Conservation (phyloP, 2,888 invertebrate species). For the Mystacides longicornis region DNA sequence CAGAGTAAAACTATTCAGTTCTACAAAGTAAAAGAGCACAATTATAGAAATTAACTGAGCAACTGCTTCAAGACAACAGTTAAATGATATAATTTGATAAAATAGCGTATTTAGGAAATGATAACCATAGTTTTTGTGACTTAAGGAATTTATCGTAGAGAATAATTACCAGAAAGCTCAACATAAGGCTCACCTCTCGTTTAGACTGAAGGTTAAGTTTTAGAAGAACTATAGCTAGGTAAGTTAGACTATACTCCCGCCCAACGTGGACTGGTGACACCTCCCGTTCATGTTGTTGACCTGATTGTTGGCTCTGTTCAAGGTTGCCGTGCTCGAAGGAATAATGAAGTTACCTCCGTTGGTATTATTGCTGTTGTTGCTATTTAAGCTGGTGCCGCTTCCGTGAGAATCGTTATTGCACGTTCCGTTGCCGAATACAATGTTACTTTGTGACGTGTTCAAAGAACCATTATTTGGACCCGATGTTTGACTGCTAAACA, state of each 20-base stretch:
- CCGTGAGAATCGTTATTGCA: slow-evolving; percentile 24
- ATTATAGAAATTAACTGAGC: no score
- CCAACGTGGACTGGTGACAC: slow-evolving; percentile 21
- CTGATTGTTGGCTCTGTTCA: slow-evolving; percentile 32
- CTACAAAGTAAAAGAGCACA: no score
- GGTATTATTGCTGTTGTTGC: slow-evolving; percentile 17
- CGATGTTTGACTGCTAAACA: slow-evolving; percentile 11
- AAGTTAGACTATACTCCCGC: slow-evolving; percentile 22
- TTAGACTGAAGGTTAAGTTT: no score
- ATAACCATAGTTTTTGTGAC: no score
- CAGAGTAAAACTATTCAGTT: no score
- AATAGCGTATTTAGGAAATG: no score
- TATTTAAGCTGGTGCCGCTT: slow-evolving; percentile 32
- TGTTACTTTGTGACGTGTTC: slow-evolving; percentile 18
- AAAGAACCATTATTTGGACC: slow-evolving; percentile 12
- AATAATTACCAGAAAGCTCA: no score
- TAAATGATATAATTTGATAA: no score
- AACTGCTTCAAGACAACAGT: no score
- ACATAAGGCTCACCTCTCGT: no score
- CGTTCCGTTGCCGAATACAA: slow-evolving; percentile 5
- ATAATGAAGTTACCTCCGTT: slow-evolving; percentile 26
- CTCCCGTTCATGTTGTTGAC: slow-evolving; percentile 19
- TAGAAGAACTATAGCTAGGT: no score
- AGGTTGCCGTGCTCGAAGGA: slow-evolving; percentile 32
- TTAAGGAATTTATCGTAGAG: no score